Evolutionary conservation across 1,140 invertebrate genomes (phyloP).

Genomic region (Trigoniulus corallinus): DNA sequence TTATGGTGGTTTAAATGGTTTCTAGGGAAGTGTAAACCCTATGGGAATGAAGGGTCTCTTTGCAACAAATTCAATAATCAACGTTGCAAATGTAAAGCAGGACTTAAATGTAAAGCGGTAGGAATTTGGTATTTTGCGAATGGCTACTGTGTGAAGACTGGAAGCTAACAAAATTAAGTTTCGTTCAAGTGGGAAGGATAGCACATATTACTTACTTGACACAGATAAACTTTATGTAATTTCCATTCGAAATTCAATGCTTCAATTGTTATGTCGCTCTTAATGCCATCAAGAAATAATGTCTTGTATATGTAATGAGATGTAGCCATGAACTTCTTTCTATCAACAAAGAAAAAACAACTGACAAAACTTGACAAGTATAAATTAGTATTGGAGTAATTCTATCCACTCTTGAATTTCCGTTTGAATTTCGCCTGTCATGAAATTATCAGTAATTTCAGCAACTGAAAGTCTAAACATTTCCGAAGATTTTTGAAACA

Average conservation of each 20-base stretch:
- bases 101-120: not conserved
- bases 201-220: slow-evolving; percentile 31
- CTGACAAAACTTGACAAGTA: no score
- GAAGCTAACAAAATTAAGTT: no score
- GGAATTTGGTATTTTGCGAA: not conserved
- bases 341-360: slow-evolving; percentile 19
- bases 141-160: not conserved
- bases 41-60: not conserved
- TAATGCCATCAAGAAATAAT: slow-evolving; percentile 54
- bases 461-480: no score
- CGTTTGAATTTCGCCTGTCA: no score
- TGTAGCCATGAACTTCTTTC: slow-evolving; percentile 52
- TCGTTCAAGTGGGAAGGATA: not conserved
- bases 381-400: no score
- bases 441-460: no score
- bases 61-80: not conserved
- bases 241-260: slow-evolving; percentile 54
- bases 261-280: slow-evolving; percentile 54
- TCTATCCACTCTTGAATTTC: no score
- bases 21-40: not conserved
- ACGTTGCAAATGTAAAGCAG: not conserved
- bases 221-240: slow-evolving; percentile 60
- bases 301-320: slow-evolving; percentile 63
- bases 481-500: no score
- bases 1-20: not conserved